phyloP scores from a whole-genome alignment of 1,140 invertebrate genomes.

The Tetraneura akinire region DNA sequence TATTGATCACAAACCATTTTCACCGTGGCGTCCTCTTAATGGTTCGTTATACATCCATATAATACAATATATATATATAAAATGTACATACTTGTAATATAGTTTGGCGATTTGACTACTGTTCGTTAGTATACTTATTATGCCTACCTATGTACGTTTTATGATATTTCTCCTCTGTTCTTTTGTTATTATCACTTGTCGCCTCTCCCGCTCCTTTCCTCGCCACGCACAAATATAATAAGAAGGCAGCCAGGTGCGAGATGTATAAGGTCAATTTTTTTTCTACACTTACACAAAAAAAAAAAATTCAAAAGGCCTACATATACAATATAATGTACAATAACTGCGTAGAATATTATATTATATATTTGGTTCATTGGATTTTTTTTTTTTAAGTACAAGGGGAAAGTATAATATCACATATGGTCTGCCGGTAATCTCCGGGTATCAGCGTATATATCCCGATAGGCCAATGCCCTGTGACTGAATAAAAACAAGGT shows the following conservation, averaged over 20 bases:
- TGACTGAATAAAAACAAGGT: slow-evolving; percentile 38
- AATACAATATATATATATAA: too few relatives aligned
- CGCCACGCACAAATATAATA: too few relatives aligned
- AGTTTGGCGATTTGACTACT: background rate
- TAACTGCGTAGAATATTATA: background rate
- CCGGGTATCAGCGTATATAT: slow-evolving; percentile 4
- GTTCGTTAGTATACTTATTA: background rate
- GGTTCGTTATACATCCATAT: background rate
- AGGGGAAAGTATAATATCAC: slow-evolving; percentile 35
- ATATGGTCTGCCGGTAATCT: slow-evolving; percentile 17
- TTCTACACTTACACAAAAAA: background rate
- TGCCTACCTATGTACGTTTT: too few relatives aligned
- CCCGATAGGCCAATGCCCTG: slow-evolving; percentile 30
- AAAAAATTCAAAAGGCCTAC: slow-evolving; percentile 1
- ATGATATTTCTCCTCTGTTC: background rate
- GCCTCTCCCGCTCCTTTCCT: too few relatives aligned
- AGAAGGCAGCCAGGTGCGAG: slow-evolving; percentile 5
- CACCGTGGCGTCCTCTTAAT: background rate
- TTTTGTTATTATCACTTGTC: background rate
- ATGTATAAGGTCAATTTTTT: slow-evolving; percentile 12
- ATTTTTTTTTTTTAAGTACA: slow-evolving; percentile 19
- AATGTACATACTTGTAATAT: background rate
- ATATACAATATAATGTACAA: background rate
- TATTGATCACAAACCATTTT: background rate
- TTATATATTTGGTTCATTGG: background rate